phyloP scores from a whole-genome alignment of 64 coral and sea anemone species.

The Montipora cactus region DNA sequence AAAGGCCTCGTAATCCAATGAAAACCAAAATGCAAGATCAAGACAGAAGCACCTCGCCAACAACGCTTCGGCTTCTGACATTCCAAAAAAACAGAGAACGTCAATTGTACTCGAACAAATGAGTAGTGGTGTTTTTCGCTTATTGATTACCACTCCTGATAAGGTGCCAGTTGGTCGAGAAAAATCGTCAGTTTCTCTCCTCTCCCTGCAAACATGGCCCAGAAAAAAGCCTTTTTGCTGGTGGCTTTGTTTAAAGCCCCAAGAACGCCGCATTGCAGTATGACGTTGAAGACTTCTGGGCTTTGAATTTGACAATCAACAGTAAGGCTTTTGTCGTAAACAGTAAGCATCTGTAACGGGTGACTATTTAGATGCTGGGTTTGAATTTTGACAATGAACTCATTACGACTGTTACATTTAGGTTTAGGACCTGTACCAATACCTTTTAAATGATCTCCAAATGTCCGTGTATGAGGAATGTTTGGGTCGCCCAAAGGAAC shows the following conservation, averaged over 20 bases:
- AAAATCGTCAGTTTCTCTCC: constrained; percentile 70
- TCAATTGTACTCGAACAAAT: no score
- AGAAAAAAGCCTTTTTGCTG: constrained; percentile 83
- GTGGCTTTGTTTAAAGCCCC: constrained; percentile 31
- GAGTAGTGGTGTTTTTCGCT: no score
- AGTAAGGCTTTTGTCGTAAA: constrained; percentile 69
- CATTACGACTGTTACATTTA: constrained; percentile 16
- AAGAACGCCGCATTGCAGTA: constrained; percentile 92
- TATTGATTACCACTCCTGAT: constrained; percentile 53
- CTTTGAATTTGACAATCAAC: constrained; percentile 54
- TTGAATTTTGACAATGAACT: constrained; percentile 86
- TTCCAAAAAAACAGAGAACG: no score
- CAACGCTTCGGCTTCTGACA: no score
- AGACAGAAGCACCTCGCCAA: no score
- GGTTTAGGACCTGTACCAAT: constrained; percentile 71
- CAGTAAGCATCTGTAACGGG: constrained; percentile 33
- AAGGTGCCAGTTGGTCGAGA: constrained; percentile 69
- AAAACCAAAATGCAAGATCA: no score
- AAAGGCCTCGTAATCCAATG: no score
- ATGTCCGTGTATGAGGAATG: not conserved
- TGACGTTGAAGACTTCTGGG: constrained; percentile 78
- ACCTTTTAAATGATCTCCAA: constrained; percentile 70
- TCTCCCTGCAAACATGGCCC: constrained; percentile 48
- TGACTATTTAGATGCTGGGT: constrained; percentile 56
- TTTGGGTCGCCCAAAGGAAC: not conserved